A percentile compares a stretch with the other conserved stretches of the same genome.
phyloP scores from a whole-genome alignment of 2,797 vertebrate species.

The Decapterus maruadsi region DNA sequence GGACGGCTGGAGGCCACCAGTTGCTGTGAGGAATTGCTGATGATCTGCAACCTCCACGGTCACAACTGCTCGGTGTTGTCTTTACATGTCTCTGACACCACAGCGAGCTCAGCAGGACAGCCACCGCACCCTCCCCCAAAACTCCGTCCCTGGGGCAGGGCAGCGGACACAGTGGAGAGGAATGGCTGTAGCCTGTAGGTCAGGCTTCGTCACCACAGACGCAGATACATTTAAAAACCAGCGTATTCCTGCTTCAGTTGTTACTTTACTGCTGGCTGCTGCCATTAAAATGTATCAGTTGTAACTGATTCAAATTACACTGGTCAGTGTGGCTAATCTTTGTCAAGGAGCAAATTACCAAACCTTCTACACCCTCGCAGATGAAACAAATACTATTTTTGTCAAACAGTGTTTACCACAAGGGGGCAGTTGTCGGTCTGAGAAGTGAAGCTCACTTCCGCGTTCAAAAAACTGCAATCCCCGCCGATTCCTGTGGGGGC shows the following conservation, averaged over 20 bases:
- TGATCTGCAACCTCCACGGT: constrained; percentile 70
- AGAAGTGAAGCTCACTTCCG: too few species aligned
- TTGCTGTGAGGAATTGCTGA: constrained; percentile 81
- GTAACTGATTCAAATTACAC: not conserved
- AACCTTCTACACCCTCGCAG: not conserved
- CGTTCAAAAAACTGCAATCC: too few species aligned
- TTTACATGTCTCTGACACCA: constrained; percentile 73
- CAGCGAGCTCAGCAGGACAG: constrained; percentile 54
- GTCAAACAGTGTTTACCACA: too few species aligned
- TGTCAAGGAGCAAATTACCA: not conserved
- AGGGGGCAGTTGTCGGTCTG: too few species aligned
- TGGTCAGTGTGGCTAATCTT: not conserved
- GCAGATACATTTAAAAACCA: constrained; percentile 1
- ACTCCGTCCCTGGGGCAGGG: constrained; percentile 44
- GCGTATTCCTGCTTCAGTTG: not conserved
- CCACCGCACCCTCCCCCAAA: constrained; percentile 31
- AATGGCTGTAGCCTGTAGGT: constrained; percentile 5
- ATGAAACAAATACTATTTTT: constrained; percentile 3
- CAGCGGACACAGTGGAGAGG: not conserved
- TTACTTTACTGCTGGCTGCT: not conserved
- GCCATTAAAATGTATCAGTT: not conserved
- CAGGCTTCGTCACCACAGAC: not conserved
- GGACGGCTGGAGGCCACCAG: constrained; percentile 78
- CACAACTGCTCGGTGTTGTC: constrained; percentile 77
- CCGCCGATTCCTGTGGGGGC: too few species aligned